Percentiles rank a stretch among this genome's conserved stretches.
phyloP scores from a whole-genome alignment of 2,888 invertebrate genomes.

The Cheiracanthium punctorium region DNA sequence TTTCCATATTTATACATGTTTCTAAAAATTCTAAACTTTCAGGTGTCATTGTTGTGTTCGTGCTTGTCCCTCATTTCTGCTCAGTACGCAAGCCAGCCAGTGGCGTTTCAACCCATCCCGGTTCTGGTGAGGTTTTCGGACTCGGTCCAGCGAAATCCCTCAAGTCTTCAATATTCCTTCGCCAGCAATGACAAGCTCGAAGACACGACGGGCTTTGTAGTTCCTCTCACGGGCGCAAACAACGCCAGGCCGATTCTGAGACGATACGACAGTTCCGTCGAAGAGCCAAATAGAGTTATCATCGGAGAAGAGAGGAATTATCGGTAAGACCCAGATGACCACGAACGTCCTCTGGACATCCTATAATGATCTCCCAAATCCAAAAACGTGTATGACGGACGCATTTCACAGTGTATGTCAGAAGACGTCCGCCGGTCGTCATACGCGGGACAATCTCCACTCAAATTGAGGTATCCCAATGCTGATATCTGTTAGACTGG shows the following conservation, averaged over 20 bases:
- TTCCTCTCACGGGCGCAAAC: neutral
- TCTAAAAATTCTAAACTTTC: too few species aligned
- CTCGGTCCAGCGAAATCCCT: neutral
- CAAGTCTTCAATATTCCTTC: neutral
- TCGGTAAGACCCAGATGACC: neutral
- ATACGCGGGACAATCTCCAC: too few species aligned
- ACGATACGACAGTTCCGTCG: neutral
- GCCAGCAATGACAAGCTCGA: neutral
- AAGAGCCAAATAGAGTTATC: neutral
- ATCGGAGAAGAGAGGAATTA: neutral
- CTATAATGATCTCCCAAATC: neutral
- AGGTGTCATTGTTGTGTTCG: neutral
- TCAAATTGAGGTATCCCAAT: too few species aligned
- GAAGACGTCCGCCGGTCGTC: too few species aligned
- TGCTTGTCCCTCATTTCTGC: neutral
- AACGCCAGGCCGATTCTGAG: neutral
- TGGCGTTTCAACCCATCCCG: neutral
- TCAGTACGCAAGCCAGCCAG: neutral
- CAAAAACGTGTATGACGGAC: too few species aligned
- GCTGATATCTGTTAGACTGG: too few species aligned
- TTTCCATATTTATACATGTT: too few species aligned
- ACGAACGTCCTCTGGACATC: too few species aligned
- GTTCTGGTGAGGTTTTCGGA: neutral
- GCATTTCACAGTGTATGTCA: too few species aligned
- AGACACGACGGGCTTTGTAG: neutral